These are phyloP conservation scores for Apolygus lucorum DNA, from an alignment of 1,140 invertebrate species.

Conservation along the genomic window DNA sequence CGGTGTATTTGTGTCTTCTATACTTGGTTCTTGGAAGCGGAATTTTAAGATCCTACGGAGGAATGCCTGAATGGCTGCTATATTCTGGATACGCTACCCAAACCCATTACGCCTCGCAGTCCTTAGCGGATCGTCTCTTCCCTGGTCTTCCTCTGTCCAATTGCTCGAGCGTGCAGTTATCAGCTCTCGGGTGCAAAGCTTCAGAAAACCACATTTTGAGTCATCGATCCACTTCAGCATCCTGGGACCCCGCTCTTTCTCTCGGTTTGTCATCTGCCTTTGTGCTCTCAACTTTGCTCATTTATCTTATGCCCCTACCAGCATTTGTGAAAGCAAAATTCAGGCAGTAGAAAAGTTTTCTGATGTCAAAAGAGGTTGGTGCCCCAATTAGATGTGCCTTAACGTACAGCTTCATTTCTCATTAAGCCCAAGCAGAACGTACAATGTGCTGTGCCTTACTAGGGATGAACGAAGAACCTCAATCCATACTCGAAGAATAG, in stretches of 20 bases:
- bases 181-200: slow-evolving; percentile 52
- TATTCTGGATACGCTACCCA: slow-evolving; percentile 70
- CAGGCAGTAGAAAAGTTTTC: too few species aligned
- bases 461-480: too few species aligned
- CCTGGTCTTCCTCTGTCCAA: slow-evolving; percentile 39
- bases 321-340: slow-evolving; percentile 83
- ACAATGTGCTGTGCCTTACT: too few species aligned
- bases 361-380: too few species aligned
- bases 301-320: slow-evolving; percentile 77
- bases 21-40: slow-evolving; percentile 67
- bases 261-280: slow-evolving; percentile 73
- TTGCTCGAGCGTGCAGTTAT: slow-evolving; percentile 19
- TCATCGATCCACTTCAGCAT: slow-evolving; percentile 62
- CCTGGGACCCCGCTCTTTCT: slow-evolving; percentile 57
- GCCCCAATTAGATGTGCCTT: too few species aligned
- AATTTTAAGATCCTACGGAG: slow-evolving; percentile 53
- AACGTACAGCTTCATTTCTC: too few species aligned
- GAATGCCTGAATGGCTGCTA: slow-evolving; percentile 67
- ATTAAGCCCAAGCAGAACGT: too few species aligned
- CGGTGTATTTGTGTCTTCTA: slow-evolving; percentile 57
- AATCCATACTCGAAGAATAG: too few species aligned
- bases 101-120: slow-evolving; percentile 62
- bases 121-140: slow-evolving; percentile 51
- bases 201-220: slow-evolving; percentile 55
- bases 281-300: slow-evolving; percentile 69